phyloP scores from a whole-genome alignment of 2,888 invertebrate genomes.

The Acanthosepion lycidas region DNA sequence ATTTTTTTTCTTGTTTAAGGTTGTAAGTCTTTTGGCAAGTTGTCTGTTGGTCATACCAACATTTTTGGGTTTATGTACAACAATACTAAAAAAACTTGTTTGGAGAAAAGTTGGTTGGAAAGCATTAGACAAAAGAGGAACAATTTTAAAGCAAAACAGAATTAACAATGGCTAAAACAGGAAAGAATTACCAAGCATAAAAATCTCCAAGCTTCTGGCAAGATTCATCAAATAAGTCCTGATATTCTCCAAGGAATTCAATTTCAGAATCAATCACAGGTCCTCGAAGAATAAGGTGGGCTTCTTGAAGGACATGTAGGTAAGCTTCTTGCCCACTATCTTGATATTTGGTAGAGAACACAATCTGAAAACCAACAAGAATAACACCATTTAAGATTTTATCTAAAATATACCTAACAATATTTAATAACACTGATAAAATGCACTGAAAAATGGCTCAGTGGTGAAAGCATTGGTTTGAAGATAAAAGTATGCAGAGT shows the following conservation, averaged over 20 bases:
- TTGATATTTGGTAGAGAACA: constrained; percentile 61
- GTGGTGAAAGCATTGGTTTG: background rate
- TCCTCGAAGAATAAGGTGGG: constrained; percentile 80
- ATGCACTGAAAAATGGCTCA: background rate
- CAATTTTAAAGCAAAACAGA: too few relatives aligned
- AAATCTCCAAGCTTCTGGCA: constrained; percentile 46
- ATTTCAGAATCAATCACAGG: constrained; percentile 45
- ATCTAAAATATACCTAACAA: background rate
- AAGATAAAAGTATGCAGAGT: background rate
- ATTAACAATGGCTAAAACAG: background rate
- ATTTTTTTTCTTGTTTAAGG: too few relatives aligned
- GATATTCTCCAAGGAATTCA: constrained; percentile 46
- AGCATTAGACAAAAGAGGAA: too few relatives aligned
- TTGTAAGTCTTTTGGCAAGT: too few relatives aligned
- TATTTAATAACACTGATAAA: background rate
- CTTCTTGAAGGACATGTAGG: constrained; percentile 83
- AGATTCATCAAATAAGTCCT: constrained; percentile 42
- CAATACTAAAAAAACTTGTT: too few relatives aligned
- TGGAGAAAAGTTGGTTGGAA: too few relatives aligned
- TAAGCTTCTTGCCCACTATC: constrained; percentile 82
- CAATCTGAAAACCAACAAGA: constrained; percentile 56
- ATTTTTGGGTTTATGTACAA: too few relatives aligned
- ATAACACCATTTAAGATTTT: background rate
- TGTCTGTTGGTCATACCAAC: too few relatives aligned
- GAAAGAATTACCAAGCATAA: constrained; percentile 38